Conservation (phyloP, 1,140 invertebrate species). For the Drosophila obscura region DNA sequence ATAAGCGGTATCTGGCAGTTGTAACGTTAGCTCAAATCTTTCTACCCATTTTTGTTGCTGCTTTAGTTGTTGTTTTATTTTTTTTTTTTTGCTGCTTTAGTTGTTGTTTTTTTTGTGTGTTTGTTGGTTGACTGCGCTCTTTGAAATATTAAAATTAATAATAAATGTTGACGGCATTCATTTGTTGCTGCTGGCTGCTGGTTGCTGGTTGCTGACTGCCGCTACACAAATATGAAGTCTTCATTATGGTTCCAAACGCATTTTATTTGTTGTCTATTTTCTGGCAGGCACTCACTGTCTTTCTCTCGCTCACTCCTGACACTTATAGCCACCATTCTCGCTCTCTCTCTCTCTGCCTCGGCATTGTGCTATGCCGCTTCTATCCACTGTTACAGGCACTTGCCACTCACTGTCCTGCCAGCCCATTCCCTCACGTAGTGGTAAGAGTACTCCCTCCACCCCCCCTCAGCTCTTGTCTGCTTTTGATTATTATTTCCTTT, state of each 20-base stretch:
- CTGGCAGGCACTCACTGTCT: background rate
- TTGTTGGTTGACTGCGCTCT: conserved; percentile 45
- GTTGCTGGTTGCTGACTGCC: conserved; percentile 17
- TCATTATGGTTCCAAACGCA: conserved; percentile 52
- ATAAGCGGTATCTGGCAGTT: background rate
- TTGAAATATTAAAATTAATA: conserved; percentile 82
- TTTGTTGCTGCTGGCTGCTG: conserved; percentile 39
- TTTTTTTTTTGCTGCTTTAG: too few species aligned
- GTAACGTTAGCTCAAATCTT: background rate
- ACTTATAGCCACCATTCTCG: too few species aligned
- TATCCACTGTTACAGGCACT: too few species aligned
- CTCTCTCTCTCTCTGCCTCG: background rate
- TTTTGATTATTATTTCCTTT: conserved; percentile 53
- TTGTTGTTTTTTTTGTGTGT: background rate
- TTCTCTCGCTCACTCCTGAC: too few species aligned
- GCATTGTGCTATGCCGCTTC: too few species aligned
- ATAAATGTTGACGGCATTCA: conserved; percentile 69
- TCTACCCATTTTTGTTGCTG: background rate
- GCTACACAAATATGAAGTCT: conserved; percentile 55
- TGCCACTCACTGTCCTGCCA: background rate
- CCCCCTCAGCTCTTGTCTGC: background rate
- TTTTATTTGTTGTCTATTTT: conserved; percentile 46
- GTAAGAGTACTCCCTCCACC: too few species aligned
- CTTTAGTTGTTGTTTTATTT: too few species aligned
- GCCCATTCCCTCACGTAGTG: background rate